These are phyloP conservation scores for Thecophora atra DNA, from an alignment of 2,888 invertebrate species.

Conservation along the genomic window DNA sequence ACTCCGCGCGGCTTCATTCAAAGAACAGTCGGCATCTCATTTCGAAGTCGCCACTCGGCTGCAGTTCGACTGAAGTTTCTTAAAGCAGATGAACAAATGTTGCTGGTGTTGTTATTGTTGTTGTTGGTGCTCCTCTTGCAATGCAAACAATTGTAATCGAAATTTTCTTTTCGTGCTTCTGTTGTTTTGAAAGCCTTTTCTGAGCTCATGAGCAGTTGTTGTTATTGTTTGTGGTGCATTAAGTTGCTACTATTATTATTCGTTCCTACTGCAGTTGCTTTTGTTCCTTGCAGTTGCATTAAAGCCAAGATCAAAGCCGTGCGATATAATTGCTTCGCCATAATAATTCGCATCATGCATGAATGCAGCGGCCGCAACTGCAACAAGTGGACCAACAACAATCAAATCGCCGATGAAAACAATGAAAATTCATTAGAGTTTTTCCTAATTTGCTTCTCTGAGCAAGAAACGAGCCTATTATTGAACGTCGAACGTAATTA, in stretches of 20 bases:
- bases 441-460: slow-evolving; percentile 29
- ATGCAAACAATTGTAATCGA: slow-evolving; percentile 34
- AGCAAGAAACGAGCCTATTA: background rate
- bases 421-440: slow-evolving; percentile 37
- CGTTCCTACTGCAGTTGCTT: slow-evolving; percentile 21
- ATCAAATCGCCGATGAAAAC: slow-evolving; percentile 11
- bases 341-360: slow-evolving; percentile 36
- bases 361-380: slow-evolving; percentile 10
- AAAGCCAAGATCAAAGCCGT: slow-evolving; percentile 48
- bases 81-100: background rate
- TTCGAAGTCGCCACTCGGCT: background rate
- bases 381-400: slow-evolving; percentile 5
- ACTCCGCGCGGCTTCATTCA: slow-evolving; percentile 9
- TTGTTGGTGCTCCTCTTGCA: slow-evolving; percentile 18
- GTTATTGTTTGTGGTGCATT: slow-evolving; percentile 7
- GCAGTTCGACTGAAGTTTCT: too few relatives aligned
- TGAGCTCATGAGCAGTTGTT: slow-evolving; percentile 12
- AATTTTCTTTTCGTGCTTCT: slow-evolving; percentile 15
- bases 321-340: slow-evolving; percentile 49
- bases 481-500: background rate
- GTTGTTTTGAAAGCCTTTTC: background rate
- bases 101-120: slow-evolving; percentile 10
- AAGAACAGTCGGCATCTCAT: background rate
- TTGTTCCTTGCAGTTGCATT: slow-evolving; percentile 6
- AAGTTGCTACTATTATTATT: slow-evolving; percentile 31